Evolutionary conservation across 2,888 invertebrate genomes (phyloP).

Genomic region (Syritta pipiens): DNA sequence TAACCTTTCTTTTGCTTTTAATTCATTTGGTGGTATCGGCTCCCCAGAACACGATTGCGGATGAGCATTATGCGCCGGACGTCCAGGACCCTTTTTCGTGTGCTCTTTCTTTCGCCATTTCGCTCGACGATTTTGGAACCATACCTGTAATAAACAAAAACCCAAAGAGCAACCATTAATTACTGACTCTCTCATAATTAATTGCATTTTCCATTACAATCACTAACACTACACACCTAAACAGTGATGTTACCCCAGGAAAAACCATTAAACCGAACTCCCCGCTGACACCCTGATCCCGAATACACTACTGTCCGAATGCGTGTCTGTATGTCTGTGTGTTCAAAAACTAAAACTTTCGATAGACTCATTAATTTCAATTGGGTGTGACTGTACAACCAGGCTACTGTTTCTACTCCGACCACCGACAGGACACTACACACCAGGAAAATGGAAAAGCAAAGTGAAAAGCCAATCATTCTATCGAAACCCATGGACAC

Average conservation of each 20-base stretch:
- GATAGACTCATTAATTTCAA: conserved; percentile 58
- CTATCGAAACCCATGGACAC: conserved; percentile 6
- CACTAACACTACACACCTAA: conserved; percentile 17
- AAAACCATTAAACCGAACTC: conserved; percentile 8
- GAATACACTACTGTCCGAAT: not conserved
- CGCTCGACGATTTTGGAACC: conserved; percentile 98
- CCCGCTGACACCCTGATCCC: conserved; percentile 2
- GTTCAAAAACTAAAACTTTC: conserved; percentile 43
- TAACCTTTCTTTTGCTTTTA: conserved; percentile 88
- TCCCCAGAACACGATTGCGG: conserved; percentile 97
- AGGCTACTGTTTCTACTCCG: conserved; percentile 14
- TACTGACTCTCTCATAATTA: conserved; percentile 19
- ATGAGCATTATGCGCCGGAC: conserved; percentile 98
- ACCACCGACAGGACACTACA: conserved; percentile 17
- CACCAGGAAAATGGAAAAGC: conserved; percentile 35
- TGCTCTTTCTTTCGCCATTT: conserved; percentile 99
- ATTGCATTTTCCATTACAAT: conserved; percentile 19
- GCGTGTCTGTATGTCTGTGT: conserved; percentile 5
- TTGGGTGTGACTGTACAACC: conserved; percentile 54
- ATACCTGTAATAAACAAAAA: conserved; percentile 85
- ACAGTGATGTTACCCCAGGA: not conserved
- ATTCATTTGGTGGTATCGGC: conserved; percentile 93
- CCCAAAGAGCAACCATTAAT: not conserved
- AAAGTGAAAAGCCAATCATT: conserved; percentile 39
- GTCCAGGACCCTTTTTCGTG: conserved; percentile 97